Evolutionary conservation across 2,888 invertebrate species (phyloP), one percentile per base, ranked within the genome.

Genomic region (Eustalomyia histrio): DNA sequence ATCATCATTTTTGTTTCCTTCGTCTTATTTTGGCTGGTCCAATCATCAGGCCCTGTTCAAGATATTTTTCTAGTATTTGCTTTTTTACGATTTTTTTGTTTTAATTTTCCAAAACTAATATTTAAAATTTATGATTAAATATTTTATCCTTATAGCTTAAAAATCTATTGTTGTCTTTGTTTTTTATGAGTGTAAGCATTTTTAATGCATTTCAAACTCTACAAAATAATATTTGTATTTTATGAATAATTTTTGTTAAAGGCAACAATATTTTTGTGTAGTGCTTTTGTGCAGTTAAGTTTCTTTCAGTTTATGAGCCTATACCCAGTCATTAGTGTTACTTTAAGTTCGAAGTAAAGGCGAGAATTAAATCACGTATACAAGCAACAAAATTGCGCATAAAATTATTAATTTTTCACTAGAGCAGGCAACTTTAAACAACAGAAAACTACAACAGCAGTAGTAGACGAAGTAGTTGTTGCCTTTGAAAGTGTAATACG

Each of bases 331-430:
- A 71, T 75, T 75, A 80, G 67, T 57, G 65, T 80, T 43, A 57
- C 57, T 65, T 61, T 7, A 75, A 60, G 64, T 58, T 68, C n/a
- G 24, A 68, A 55, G 24, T 33, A 71, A 71, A 82, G 78, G 84
- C 82, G 86, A 83, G 87, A 89, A 89, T 90, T 89, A 87, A 89
- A 89, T 90, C 89, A 89, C 89, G 89, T 89, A 89, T 89, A 86
- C 80, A 89, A 89, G 89, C 88, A 89, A 89, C 89, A 89, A 89
- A 89, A 89, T 88, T 89, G 89, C 85, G 87, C 90, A 88, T 90
- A 87, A 89, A 89, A 89, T 90, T 89, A 89, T 87, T 87, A 89
- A 87, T 88, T 86, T 85, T 85, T 84, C 83, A 84, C 84, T 79
- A 75, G 74, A 79, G 83, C 76, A 68, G 75, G 67, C 76, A 67